Evolutionary conservation across 1,140 invertebrate species (phyloP).

Genomic region (Metopolophium dirhodum): DNA sequence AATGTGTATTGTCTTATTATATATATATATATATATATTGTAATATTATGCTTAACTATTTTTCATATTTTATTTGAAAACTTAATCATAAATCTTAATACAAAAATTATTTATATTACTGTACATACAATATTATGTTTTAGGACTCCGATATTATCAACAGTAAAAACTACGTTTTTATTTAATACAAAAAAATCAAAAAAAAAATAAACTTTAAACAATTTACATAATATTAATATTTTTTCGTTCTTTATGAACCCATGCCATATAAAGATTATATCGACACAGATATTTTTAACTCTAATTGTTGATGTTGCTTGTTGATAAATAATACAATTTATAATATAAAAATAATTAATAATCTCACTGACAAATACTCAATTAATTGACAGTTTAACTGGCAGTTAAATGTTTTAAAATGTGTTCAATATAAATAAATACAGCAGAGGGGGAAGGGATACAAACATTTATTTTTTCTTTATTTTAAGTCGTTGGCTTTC

Average conservation of each 20-base stretch:
- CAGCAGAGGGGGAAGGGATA: background rate
- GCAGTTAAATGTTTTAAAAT: background rate
- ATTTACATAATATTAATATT: background rate
- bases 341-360: background rate
- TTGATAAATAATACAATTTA: background rate
- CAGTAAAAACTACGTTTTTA: background rate
- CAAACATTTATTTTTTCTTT: background rate
- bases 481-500: background rate
- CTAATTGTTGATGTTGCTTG: background rate
- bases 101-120: background rate
- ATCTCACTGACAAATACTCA: background rate
- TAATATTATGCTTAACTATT: background rate
- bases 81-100: background rate
- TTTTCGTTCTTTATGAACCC: background rate
- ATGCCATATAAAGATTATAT: background rate
- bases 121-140: background rate
- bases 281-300: background rate
- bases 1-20: background rate
- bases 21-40: too few relatives aligned
- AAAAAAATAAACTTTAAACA: background rate
- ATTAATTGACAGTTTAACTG: background rate
- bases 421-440: background rate
- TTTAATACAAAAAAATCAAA: background rate
- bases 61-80: background rate
- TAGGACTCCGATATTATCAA: background rate